Base-by-base conservation (phyloP, 1,140 invertebrate species). In the Tetraneura akinire region DNA sequence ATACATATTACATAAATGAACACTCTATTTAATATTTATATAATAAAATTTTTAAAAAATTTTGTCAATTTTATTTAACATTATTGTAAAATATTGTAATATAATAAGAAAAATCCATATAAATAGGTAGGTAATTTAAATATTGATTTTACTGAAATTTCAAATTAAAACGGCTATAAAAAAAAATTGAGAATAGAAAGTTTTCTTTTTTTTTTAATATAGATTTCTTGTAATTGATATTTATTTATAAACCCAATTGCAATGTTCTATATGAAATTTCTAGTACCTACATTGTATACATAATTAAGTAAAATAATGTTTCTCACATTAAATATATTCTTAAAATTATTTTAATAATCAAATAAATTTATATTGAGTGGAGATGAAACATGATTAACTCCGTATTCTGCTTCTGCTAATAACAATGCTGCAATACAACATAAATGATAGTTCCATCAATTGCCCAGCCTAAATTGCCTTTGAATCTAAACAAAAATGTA, bases 391-490 rank as follows among this genome's bases (percentile, higher is more conserved):
- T 83, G 78, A 64, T 78, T 68, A 64, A 86, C 81, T 57, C 87
- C 87, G 82, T 92, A 89, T 83, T 93, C 88, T 1, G n/a, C n/a
- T n/a, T n/a, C n/a, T n/a, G 89, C 90, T 82, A 92, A 89, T 76
- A 91, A 86, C 86, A 95, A 90, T 21, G 91, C 91, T 14, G 91
- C 89, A 80, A 93, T 88, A 92, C 93, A 94, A 78, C 89, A 90
- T 11, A 92, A 88, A 82, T 92, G 89, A 60, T 90, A 26, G 88
- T 89, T 73, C 92, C 93, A 3, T 91, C 91, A 45, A 95, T 86
- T 0, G 91, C 92, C 81, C 90, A 89, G 1, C 94, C 93, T 85
- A 95, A 94, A 86, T 86, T 89, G 60, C 92, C 91, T 85, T 91
- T 93, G 37, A 88, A 90, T 84, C 93, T 93, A 82, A 55, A 87